Evolutionary conservation across 1,140 invertebrate genomes (phyloP), one percentile per base, ranked within the genome.

Genomic region (Aphaenogaster floridana): DNA sequence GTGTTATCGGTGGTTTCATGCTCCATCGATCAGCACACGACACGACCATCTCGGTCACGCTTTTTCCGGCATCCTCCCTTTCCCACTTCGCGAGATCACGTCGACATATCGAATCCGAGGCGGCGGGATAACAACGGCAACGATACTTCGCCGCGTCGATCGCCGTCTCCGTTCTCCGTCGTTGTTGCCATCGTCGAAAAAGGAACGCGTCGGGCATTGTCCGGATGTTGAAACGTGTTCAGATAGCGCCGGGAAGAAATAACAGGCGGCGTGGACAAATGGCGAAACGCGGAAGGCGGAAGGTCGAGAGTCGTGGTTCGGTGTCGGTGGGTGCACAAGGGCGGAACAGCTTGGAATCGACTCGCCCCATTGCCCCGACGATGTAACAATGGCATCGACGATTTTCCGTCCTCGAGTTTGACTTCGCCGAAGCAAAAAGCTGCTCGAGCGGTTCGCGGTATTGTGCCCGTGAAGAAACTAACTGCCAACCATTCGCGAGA

Each of bases 211-310:
- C 68, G 36, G 59, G 77, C 64, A 89, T 90, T 89, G 89, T 87
- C 54, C 89, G 78, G 87, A 86, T 64, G 69, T 59, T 28, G 86
- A 39, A 69, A 63, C 61, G 76, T 64, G 66, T 63, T 78, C 52
- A 39, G 68, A 89, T 61, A 74, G 42, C 84, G 72, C 52, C 52
- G 42, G 72, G 86, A 81, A 89, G 66, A 89, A 87, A 89, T 90
- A 90, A 89, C 79, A 89, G 78, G 66, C 64, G 57, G 64, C 76
- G 86, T 68, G 79, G 88, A 85, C 68, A 88, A 89, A 89, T 85
- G 76, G 88, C 50, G 79, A 80, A 88, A 84, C 72, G 85, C 69
- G 64, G 34, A 64, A 36, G 76, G 50, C 34, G 76, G 79, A 68
- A 81, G 50, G 57, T 69, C 59, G 66, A 42, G 48, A 45, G 50